Evolutionary conservation across 2,888 invertebrate genomes (phyloP), one percentile per base, ranked within the genome.

Genomic region (Celastrina argiolus): DNA sequence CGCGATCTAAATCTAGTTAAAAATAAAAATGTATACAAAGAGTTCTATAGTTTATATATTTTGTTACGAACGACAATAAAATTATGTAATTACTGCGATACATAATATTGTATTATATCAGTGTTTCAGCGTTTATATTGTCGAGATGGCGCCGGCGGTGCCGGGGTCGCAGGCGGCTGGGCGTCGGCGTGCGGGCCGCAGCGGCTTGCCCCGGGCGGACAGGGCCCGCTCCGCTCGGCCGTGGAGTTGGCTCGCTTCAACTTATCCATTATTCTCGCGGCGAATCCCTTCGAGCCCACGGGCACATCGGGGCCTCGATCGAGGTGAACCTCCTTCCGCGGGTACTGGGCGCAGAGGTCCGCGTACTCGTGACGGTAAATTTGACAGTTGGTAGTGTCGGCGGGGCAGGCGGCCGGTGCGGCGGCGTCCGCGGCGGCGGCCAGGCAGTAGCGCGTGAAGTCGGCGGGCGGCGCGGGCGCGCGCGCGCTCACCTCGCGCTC

Each of bases 331-430:
- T 18, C 14, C 16, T n/a, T 63, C 56, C 7, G 41, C 26, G 31
- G 45, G 39, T 36, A 58, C 41, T n/a, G 22, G 16, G 14, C 28
- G 56, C n/a, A 42, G 22, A 63, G 66, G 66, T 70, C 31, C 26
- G 26, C 56, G 26, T 56, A 14, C 14, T 56, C 12, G 28, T 28
- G 26, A 10, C 51, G 64, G 28, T 67, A 68, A 22, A 75, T 69
- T 16, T 73, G 72, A 73, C 84, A 85, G 12, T 69, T 72, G 71
- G 73, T 72, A 78, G 67, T 74, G 71, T 67, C 74, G 74, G 42
- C 79, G 79, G 72, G 74, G 67, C 74, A 78, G 59, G 69, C 70
- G 12, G 68, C 56, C 12, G 71, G 72, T 7, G 59, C 28, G 31
- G 66, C 69, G 61, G 66, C 64, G 8, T 65, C 68, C 18, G 66